phyloP scores from a whole-genome alignment of 2,113 vertebrate genomes.

The Budorcas taxicolor region DNA sequence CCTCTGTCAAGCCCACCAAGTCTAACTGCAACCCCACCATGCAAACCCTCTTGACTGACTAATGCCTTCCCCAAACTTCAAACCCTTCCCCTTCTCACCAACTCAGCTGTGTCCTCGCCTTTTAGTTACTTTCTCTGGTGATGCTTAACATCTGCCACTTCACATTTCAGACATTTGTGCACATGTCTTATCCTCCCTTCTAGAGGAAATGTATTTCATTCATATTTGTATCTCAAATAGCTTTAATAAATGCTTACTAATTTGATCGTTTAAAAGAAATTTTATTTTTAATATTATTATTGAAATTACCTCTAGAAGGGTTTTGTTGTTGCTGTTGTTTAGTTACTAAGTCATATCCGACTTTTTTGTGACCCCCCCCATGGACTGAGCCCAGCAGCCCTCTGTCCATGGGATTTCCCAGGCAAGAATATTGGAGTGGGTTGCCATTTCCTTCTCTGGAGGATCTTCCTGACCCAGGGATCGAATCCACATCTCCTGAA shows the following conservation, averaged over 20 bases:
- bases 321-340: background rate
- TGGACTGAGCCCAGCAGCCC: background rate
- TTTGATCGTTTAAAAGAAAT: constrained; percentile 4
- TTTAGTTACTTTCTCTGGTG: background rate
- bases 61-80: background rate
- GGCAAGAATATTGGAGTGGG: background rate
- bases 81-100: background rate
- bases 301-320: constrained; percentile 37
- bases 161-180: background rate
- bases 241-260: background rate
- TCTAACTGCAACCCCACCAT: background rate
- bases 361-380: background rate
- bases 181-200: background rate
- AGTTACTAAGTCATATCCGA: background rate
- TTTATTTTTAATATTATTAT: constrained; percentile 28
- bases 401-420: background rate
- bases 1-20: background rate
- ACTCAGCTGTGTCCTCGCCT: background rate
- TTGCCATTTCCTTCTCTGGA: background rate
- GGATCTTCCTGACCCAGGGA: background rate
- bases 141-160: background rate
- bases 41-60: background rate
- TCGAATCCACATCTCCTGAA: background rate
- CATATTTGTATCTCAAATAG: background rate
- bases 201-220: constrained; percentile 2